Conservation (phyloP, 2,113 vertebrate species). For the Desmodus rotundus region DNA sequence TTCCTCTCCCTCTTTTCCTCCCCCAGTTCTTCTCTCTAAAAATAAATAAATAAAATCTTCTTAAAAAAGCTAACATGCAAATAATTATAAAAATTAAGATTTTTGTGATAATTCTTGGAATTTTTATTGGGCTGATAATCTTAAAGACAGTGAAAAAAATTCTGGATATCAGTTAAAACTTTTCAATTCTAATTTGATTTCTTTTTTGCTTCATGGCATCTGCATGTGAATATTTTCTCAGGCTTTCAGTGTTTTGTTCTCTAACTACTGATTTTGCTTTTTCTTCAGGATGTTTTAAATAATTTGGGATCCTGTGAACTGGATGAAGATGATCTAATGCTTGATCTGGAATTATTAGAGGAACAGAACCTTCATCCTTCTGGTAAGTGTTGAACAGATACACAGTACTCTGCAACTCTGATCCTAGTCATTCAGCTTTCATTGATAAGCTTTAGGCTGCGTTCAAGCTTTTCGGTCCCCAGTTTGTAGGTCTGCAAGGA, state of each 20-base stretch:
- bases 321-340: slow-evolving; percentile 98
- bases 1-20: too few relatives aligned
- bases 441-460: background rate
- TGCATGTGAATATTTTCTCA: background rate
- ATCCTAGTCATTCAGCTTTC: background rate
- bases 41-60: background rate
- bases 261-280: slow-evolving; percentile 37
- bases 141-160: background rate
- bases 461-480: background rate
- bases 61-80: background rate
- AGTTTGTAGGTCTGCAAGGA: background rate
- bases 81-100: background rate
- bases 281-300: slow-evolving; percentile 92
- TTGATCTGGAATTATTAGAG: slow-evolving; percentile 95
- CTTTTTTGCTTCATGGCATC: background rate
- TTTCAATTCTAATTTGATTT: background rate
- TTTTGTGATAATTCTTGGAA: background rate
- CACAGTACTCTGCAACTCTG: background rate
- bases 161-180: background rate
- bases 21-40: too few relatives aligned
- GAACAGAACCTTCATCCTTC: slow-evolving; percentile 89
- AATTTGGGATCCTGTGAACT: slow-evolving; percentile 96
- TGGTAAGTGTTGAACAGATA: slow-evolving; percentile 81
- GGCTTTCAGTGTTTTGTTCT: background rate
- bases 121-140: background rate